These are phyloP conservation scores for Seira musarum DNA, from an alignment of 2,888 invertebrate species.

Conservation along the genomic window DNA sequence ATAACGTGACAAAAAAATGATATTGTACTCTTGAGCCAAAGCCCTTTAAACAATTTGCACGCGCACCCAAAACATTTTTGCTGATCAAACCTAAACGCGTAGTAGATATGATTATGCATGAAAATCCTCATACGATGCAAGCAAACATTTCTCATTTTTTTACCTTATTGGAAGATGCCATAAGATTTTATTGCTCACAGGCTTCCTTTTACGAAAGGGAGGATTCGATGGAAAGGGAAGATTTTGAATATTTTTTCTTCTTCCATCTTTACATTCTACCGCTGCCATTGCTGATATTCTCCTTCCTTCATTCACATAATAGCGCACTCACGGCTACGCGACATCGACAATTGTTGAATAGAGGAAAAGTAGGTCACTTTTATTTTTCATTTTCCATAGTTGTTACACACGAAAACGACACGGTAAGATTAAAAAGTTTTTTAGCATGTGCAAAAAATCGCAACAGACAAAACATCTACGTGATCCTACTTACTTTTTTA, in stretches of 20 bases:
- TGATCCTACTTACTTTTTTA: slow-evolving; percentile 9
- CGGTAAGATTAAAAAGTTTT: slow-evolving; percentile 2
- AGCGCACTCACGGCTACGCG: slow-evolving; percentile 3
- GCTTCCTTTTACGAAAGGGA: not conserved
- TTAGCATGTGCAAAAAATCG: slow-evolving; percentile 32
- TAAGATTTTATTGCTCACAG: not conserved
- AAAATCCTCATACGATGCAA: too few relatives aligned
- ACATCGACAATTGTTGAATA: slow-evolving; percentile 35
- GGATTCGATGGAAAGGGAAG: not conserved
- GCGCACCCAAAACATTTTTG: too few relatives aligned
- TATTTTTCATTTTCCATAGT: slow-evolving; percentile 42
- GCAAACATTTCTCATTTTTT: too few relatives aligned
- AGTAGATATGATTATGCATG: too few relatives aligned
- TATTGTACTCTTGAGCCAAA: too few relatives aligned
- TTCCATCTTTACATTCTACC: not conserved
- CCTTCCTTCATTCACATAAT: slow-evolving; percentile 3
- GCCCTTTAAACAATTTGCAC: too few relatives aligned
- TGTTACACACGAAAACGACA: not conserved
- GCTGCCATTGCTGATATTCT: not conserved
- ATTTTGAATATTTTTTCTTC: not conserved
- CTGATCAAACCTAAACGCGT: too few relatives aligned
- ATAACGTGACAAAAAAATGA: too few relatives aligned
- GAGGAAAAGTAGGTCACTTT: slow-evolving; percentile 53
- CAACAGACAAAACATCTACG: slow-evolving; percentile 12
- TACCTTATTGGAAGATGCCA: too few relatives aligned